A percentile compares a stretch with the other conserved stretches of the same genome.
phyloP scores from a whole-genome alignment of 2,888 invertebrate species.

The Galeruca laticollis region DNA sequence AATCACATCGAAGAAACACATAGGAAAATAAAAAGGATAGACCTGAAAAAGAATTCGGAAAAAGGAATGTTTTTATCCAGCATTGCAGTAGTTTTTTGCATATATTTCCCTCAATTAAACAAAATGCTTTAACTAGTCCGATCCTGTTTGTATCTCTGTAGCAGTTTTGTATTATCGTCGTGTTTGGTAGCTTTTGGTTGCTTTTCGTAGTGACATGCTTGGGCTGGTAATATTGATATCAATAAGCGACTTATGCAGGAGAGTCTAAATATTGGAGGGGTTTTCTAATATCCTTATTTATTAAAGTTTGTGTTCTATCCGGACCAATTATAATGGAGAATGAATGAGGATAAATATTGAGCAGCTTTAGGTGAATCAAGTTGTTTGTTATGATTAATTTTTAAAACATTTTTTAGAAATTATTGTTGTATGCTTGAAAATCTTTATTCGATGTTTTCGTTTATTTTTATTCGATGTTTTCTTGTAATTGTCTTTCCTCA shows the following conservation, averaged over 20 bases:
- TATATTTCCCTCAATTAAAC: neutral
- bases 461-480: too few species aligned
- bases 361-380: neutral
- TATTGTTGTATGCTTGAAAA: too few species aligned
- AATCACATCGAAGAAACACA: too few species aligned
- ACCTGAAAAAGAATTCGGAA: too few species aligned
- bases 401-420: too few species aligned
- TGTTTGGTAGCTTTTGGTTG: slow-evolving; percentile 14
- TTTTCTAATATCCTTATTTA: slow-evolving; percentile 41
- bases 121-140: neutral
- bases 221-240: slow-evolving; percentile 45
- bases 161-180: neutral
- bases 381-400: neutral
- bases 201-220: slow-evolving; percentile 35
- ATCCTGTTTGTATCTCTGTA: neutral
- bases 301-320: slow-evolving; percentile 16
- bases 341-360: slow-evolving; percentile 7
- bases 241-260: slow-evolving; percentile 44
- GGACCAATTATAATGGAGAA: slow-evolving; percentile 27
- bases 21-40: too few species aligned
- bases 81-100: neutral
- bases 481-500: too few species aligned
- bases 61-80: too few species aligned
- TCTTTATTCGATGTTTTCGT: too few species aligned
- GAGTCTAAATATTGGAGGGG: slow-evolving; percentile 31